Evolutionary conservation across 2,797 vertebrate genomes (phyloP).

Genomic region (Urocyon cinereoargenteus): DNA sequence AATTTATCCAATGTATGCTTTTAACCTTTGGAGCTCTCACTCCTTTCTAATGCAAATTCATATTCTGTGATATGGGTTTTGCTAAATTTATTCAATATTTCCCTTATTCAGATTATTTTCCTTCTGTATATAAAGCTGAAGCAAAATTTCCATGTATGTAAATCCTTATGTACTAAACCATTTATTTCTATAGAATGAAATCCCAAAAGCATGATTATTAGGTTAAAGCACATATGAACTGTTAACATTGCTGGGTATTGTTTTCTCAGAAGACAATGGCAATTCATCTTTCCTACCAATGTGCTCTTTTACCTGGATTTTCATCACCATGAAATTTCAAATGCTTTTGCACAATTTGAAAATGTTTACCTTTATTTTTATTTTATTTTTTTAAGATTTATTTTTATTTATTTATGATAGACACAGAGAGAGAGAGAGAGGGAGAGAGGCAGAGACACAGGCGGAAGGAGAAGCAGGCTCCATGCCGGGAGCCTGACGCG

Average conservation of each 20-base stretch:
- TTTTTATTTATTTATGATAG: too few species aligned
- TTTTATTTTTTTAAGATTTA: too few species aligned
- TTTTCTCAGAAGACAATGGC: neutral
- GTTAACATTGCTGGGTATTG: neutral
- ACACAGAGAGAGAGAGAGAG: too few species aligned
- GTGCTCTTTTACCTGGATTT: neutral
- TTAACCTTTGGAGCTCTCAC: neutral
- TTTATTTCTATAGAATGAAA: neutral
- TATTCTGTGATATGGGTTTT: neutral
- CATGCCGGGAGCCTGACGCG: too few species aligned
- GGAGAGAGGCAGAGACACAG: too few species aligned
- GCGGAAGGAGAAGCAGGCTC: too few species aligned
- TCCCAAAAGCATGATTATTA: neutral
- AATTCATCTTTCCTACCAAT: neutral
- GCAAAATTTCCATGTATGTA: neutral
- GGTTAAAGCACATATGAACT: neutral
- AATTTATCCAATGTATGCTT: neutral
- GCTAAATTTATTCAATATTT: neutral
- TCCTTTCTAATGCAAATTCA: neutral
- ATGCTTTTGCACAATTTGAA: neutral
- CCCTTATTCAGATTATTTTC: neutral
- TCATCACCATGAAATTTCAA: neutral
- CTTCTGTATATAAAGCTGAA: too few species aligned
- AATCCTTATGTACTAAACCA: neutral
- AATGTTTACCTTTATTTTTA: neutral